These are phyloP conservation scores for Monochamus saltuarius DNA, from an alignment of 1,140 invertebrate genomes.

Conservation along the genomic window DNA sequence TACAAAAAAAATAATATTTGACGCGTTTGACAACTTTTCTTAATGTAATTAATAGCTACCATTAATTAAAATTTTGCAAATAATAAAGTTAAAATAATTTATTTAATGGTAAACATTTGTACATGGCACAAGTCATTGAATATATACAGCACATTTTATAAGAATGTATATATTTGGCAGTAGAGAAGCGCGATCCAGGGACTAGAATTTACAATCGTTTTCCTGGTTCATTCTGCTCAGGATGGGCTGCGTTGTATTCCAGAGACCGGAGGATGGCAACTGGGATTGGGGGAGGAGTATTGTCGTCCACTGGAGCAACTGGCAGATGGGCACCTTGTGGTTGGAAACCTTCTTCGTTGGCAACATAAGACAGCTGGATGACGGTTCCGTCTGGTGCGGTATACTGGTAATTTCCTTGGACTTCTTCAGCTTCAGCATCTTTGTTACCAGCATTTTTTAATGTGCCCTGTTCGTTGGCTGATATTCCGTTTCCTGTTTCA, in stretches of 20 bases:
- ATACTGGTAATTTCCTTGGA: constrained; percentile 72
- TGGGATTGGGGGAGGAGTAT: constrained; percentile 32
- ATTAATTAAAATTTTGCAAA: too few species aligned
- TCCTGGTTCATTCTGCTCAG: constrained; percentile 2
- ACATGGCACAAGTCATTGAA: too few species aligned
- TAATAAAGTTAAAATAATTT: too few species aligned
- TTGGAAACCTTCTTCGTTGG: constrained; percentile 33
- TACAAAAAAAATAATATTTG: too few species aligned
- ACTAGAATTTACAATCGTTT: too few species aligned
- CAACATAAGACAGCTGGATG: constrained; percentile 20
- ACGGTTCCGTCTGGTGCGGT: constrained; percentile 73
- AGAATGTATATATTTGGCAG: too few species aligned
- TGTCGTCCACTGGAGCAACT: constrained; percentile 54
- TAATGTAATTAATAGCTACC: too few species aligned
- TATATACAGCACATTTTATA: too few species aligned
- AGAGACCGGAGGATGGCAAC: constrained; percentile 30
- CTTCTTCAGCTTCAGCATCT: constrained; percentile 57
- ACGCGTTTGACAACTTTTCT: too few species aligned
- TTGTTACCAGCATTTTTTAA: constrained; percentile 55
- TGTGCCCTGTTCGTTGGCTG: constrained; percentile 45
- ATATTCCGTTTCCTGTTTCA: constrained; percentile 33
- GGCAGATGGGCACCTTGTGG: constrained; percentile 26
- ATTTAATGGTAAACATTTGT: too few species aligned
- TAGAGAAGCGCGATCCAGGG: too few species aligned
- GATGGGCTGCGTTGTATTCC: constrained; percentile 34